phyloP scores from a whole-genome alignment of 2,797 vertebrate genomes.

The Acestrorhynchus altus region DNA sequence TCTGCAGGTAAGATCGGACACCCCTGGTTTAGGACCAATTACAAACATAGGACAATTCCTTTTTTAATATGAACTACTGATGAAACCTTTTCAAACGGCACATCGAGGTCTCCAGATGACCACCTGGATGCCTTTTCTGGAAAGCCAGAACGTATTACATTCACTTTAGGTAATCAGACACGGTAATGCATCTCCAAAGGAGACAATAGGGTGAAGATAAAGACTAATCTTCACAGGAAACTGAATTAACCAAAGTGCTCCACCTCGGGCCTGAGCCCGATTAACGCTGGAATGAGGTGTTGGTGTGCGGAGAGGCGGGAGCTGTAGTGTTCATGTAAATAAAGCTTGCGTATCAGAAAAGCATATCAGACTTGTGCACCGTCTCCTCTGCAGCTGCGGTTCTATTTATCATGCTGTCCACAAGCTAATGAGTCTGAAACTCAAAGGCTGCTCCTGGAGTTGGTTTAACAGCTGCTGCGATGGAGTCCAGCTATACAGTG shows the following conservation, averaged over 20 bases:
- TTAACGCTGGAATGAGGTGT: slow-evolving; percentile 65
- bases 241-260: not conserved
- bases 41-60: no score
- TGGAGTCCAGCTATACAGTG: not conserved
- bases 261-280: slow-evolving; percentile 29
- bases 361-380: slow-evolving; percentile 47
- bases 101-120: no score
- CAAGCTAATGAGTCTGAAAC: slow-evolving; percentile 57
- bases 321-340: slow-evolving; percentile 65
- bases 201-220: not conserved
- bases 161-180: not conserved
- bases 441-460: slow-evolving; percentile 22
- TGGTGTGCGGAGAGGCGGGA: slow-evolving; percentile 37
- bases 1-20: no score
- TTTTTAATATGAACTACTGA: no score
- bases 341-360: slow-evolving; percentile 50
- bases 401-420: slow-evolving; percentile 65
- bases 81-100: no score
- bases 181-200: not conserved
- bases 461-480: slow-evolving; percentile 1
- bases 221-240: not conserved
- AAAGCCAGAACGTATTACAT: not conserved
- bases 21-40: no score
- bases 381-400: slow-evolving; percentile 54
- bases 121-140: not conserved